These are phyloP conservation scores for Drosophila varians DNA, from an alignment of 1,140 invertebrate species.

Conservation along the genomic window DNA sequence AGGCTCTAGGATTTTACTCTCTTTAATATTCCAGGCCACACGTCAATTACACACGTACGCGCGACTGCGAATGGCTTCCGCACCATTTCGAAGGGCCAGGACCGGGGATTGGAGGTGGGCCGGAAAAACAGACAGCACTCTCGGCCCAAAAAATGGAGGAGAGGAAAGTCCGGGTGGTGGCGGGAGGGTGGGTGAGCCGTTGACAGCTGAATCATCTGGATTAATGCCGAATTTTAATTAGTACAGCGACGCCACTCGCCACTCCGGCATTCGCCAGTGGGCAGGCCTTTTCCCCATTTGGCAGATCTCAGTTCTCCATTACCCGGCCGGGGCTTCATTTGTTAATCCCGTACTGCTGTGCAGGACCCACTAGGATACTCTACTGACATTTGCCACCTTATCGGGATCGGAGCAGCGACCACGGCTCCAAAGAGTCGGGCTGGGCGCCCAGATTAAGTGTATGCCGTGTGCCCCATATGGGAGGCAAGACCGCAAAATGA, in stretches of 20 bases:
- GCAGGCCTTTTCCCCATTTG: constrained; percentile 1
- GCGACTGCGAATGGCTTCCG: constrained; percentile 51
- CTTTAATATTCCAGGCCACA: constrained; percentile 77
- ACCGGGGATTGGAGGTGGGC: not conserved
- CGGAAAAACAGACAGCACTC: constrained; percentile 17
- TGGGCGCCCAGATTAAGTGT: constrained; percentile 5
- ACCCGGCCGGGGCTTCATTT: constrained; percentile 6
- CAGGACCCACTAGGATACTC: constrained; percentile 39
- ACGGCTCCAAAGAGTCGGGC: constrained; percentile 18
- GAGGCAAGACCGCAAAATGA: constrained; percentile 30
- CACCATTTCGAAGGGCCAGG: constrained; percentile 19
- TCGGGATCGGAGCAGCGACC: constrained; percentile 62
- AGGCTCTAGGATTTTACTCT: constrained; percentile 46
- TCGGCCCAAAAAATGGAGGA: not conserved
- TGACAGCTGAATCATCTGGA: constrained; percentile 82
- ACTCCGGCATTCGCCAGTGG: too few species aligned
- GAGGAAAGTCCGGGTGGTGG: not conserved
- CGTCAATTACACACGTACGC: constrained; percentile 76
- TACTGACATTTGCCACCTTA: constrained; percentile 75
- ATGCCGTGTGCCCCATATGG: constrained; percentile 13
- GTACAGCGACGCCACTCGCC: constrained; percentile 59
- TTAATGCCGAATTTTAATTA: constrained; percentile 83
- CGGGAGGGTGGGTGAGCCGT: constrained; percentile 32
- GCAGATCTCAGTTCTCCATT: not conserved
- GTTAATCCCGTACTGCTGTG: constrained; percentile 57